Evolutionary conservation across 1,140 invertebrate genomes (phyloP), one percentile per base, ranked within the genome.

Genomic region (Maconellicoccus hirsutus): DNA sequence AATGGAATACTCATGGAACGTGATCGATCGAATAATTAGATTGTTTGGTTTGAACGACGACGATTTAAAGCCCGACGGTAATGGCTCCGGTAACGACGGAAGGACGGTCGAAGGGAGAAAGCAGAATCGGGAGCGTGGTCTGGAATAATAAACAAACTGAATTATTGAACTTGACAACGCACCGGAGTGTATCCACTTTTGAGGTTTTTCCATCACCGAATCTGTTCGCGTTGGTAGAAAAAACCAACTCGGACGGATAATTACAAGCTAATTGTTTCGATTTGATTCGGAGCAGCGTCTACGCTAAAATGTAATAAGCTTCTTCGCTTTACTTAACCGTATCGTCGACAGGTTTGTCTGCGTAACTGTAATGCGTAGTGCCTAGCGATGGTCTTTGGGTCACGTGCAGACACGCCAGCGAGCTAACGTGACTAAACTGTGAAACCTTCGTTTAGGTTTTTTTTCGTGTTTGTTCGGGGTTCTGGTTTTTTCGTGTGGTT

Each of bases 231-330:
- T 33, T 33, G 4, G 29, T 33, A 33, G 3, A 33, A 33, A 33
- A 33, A 66, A 66, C 21, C 22, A 66, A 66, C 61, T 66, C 61
- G 16, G 61, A 66, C 61, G 3, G 61, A 66, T 66, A 66, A 66
- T 66, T 66, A 66, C 61, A 23, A 66, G 61, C 61, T 66, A 66
- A 66, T 66, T 66, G 61, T 66, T 66, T 66, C 25, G 19, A 66
- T 66, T 66, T 66, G 61, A 66, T 66, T 66, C 61, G 61, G 52
- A 59, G 22, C 21, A 66, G 25, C 61, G 22, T 25, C 19, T 12
- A 66, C 61, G 25, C 25, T n/a, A 66, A 66, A 66, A 66, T 66
- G 61, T 66, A 66, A 66, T 66, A 66, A 66, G 61, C 61, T 66
- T 66, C 61, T 66, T 66, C 61, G 61, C 61, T 66, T 66, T 66